phyloP scores from a whole-genome alignment of 2,888 invertebrate species.

The Chirona hameri region DNA sequence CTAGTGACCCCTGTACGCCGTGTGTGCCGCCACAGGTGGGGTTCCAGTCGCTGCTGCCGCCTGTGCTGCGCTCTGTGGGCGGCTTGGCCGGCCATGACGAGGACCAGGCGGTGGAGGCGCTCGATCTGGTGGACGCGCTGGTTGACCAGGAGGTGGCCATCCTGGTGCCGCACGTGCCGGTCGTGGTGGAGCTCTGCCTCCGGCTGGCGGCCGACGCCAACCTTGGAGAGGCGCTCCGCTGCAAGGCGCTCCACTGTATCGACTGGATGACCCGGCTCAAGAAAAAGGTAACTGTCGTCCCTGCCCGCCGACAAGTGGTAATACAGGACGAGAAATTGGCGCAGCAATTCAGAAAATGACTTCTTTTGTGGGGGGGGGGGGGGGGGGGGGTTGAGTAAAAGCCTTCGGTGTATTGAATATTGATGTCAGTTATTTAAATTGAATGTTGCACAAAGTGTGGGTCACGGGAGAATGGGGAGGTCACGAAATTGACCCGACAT shows the following conservation, averaged over 20 bases:
- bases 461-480: too few species aligned
- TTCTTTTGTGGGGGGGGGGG: too few species aligned
- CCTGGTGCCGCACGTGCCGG: slow-evolving; percentile 60
- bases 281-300: slow-evolving; percentile 48
- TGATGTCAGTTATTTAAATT: too few species aligned
- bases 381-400: too few species aligned
- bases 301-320: neutral
- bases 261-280: slow-evolving; percentile 64
- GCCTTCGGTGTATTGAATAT: too few species aligned
- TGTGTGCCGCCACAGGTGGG: slow-evolving; percentile 42
- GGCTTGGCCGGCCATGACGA: slow-evolving; percentile 56
- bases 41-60: slow-evolving; percentile 56
- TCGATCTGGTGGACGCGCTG: slow-evolving; percentile 63
- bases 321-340: neutral
- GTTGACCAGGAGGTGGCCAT: slow-evolving; percentile 58
- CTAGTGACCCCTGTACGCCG: neutral
- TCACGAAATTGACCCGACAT: too few species aligned
- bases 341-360: too few species aligned
- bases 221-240: slow-evolving; percentile 59
- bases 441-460: too few species aligned
- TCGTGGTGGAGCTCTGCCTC: slow-evolving; percentile 63
- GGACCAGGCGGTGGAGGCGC: slow-evolving; percentile 58
- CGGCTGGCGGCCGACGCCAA: slow-evolving; percentile 57
- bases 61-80: slow-evolving; percentile 59
- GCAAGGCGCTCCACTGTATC: slow-evolving; percentile 64